These are phyloP conservation scores for Bungarus multicinctus DNA, from an alignment of 2,113 vertebrate genomes.

Conservation along the genomic window DNA sequence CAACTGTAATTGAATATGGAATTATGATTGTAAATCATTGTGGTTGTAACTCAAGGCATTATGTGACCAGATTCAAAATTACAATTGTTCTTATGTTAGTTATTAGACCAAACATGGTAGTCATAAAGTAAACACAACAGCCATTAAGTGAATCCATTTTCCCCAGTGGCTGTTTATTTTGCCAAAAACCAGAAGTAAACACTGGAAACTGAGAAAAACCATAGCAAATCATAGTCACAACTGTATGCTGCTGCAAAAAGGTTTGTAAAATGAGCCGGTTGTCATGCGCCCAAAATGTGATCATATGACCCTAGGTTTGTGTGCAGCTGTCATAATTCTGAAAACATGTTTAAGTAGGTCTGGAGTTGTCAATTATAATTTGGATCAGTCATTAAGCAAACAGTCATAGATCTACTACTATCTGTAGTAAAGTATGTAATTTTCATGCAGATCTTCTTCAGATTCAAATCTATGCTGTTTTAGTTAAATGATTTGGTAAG, in stretches of 20 bases:
- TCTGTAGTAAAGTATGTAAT: not conserved
- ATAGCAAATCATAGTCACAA: not conserved
- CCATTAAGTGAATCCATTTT: not conserved
- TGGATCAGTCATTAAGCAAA: not conserved
- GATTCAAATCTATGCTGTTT: not conserved
- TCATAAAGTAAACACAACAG: not conserved
- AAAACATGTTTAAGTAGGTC: not conserved
- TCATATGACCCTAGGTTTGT: not conserved
- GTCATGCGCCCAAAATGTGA: too few species aligned
- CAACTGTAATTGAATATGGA: not conserved
- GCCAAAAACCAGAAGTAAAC: not conserved
- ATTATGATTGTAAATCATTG: not conserved
- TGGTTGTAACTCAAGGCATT: not conserved
- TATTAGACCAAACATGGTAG: not conserved
- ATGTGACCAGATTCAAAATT: not conserved
- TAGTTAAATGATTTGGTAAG: not conserved
- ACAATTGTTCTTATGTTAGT: not conserved
- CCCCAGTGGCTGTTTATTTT: not conserved
- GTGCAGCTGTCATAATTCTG: not conserved
- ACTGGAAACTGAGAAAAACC: not conserved
- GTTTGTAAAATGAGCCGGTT: too few species aligned
- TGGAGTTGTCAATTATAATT: not conserved
- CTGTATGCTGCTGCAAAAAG: not conserved
- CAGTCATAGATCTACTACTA: not conserved
- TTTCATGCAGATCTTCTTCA: not conserved